These are phyloP conservation scores for Micoletzkya japonica DNA, from an alignment of 2,888 invertebrate species.

Conservation along the genomic window DNA sequence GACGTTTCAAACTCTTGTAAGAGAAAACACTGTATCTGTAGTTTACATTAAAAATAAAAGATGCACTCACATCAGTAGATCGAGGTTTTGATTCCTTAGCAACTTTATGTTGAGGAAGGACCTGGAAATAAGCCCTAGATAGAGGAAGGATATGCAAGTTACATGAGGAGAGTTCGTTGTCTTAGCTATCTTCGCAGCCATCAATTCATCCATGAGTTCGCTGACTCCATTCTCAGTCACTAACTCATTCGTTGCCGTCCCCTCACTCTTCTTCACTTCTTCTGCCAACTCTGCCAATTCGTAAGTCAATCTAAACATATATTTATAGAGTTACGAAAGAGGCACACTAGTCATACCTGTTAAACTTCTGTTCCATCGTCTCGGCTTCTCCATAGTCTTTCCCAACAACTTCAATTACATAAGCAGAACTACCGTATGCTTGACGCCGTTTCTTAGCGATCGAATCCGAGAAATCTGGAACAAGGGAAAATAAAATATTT, in stretches of 20 bases:
- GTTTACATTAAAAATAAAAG: too few relatives aligned
- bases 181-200: slow-evolving; percentile 17
- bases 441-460: slow-evolving; percentile 47
- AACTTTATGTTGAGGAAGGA: too few relatives aligned
- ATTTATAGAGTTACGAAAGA: too few relatives aligned
- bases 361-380: slow-evolving; percentile 53
- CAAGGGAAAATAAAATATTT: neutral
- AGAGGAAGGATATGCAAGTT: neutral
- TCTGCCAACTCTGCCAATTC: slow-evolving; percentile 48
- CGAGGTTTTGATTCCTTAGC: too few relatives aligned
- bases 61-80: too few relatives aligned
- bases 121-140: neutral
- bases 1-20: too few relatives aligned
- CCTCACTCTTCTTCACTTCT: slow-evolving; percentile 33
- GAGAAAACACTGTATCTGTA: too few relatives aligned
- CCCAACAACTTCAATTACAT: slow-evolving; percentile 54
- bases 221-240: slow-evolving; percentile 37
- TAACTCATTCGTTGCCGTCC: slow-evolving; percentile 31
- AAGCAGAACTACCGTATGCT: slow-evolving; percentile 50
- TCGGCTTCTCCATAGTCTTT: slow-evolving; percentile 38
- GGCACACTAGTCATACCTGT: slow-evolving; percentile 36
- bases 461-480: slow-evolving; percentile 57
- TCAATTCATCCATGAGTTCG: slow-evolving; percentile 35
- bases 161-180: neutral
- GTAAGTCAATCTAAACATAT: slow-evolving; percentile 33